These are phyloP conservation scores for Acanthosepion lycidas DNA, from an alignment of 2,888 invertebrate species.

Conservation along the genomic window DNA sequence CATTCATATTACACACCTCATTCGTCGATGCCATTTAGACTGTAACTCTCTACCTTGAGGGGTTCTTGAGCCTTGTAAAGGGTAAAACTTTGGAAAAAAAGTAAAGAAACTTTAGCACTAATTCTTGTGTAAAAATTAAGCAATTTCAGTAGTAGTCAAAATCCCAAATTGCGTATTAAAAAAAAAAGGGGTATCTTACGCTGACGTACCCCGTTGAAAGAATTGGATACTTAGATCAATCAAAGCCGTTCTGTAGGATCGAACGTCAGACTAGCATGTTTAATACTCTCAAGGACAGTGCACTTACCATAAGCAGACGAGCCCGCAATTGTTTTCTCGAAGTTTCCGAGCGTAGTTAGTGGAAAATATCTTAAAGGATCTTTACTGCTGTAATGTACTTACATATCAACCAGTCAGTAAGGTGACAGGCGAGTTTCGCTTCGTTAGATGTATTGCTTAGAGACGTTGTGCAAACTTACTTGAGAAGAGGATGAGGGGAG, in stretches of 20 bases:
- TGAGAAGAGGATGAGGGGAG: not conserved
- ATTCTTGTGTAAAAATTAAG: too few species aligned
- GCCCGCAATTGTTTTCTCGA: not conserved
- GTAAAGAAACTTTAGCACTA: too few species aligned
- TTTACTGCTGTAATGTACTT: slow-evolving; percentile 11
- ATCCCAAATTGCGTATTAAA: too few species aligned
- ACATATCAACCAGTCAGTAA: not conserved
- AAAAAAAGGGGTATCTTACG: too few species aligned
- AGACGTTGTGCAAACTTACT: slow-evolving; percentile 6
- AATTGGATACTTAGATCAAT: not conserved
- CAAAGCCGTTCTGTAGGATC: not conserved
- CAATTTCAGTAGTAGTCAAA: too few species aligned
- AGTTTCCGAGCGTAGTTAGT: not conserved
- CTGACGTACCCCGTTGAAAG: too few species aligned
- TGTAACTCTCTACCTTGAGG: too few species aligned
- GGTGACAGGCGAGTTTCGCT: slow-evolving; percentile 33
- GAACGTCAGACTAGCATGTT: not conserved
- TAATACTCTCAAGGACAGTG: not conserved
- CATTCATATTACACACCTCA: too few species aligned
- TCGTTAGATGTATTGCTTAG: not conserved
- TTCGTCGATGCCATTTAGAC: too few species aligned
- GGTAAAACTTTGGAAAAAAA: too few species aligned
- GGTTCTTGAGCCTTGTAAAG: too few species aligned
- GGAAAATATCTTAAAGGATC: slow-evolving; percentile 23
- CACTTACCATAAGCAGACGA: slow-evolving; percentile 33